Evolutionary conservation across 1,140 invertebrate genomes (phyloP).

Genomic region (Trichogramma pretiosum): DNA sequence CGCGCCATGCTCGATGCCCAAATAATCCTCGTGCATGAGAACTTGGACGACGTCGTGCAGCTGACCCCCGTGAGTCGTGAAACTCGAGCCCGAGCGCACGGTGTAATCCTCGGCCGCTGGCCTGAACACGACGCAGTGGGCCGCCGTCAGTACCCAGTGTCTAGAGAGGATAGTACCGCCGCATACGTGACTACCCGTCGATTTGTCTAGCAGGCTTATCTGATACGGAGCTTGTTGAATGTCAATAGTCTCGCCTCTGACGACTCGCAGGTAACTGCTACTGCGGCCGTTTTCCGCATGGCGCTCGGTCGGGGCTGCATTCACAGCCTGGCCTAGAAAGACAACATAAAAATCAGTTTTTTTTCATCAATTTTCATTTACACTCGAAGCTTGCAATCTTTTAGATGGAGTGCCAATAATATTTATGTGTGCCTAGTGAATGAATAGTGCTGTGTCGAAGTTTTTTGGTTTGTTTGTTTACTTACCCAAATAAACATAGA

Average conservation of each 20-base stretch:
- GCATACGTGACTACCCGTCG: slow-evolving; percentile 42
- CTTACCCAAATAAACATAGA: too few relatives aligned
- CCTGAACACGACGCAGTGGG: slow-evolving; percentile 33
- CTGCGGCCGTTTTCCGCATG: too few relatives aligned
- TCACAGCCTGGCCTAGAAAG: too few relatives aligned
- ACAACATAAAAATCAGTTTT: too few relatives aligned
- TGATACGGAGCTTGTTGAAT: slow-evolving; percentile 38
- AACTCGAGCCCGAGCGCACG: slow-evolving; percentile 20
- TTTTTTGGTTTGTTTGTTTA: too few relatives aligned
- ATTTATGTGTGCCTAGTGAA: too few relatives aligned
- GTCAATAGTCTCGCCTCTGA: not conserved
- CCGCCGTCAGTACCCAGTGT: slow-evolving; percentile 48
- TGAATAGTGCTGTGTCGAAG: too few relatives aligned
- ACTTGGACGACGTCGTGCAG: slow-evolving; percentile 17
- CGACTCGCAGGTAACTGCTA: too few relatives aligned
- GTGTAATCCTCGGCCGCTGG: not conserved
- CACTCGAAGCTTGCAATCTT: too few relatives aligned
- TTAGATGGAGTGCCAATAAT: too few relatives aligned
- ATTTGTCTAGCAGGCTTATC: slow-evolving; percentile 31
- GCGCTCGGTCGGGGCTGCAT: too few relatives aligned
- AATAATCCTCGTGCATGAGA: slow-evolving; percentile 21
- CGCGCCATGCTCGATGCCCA: slow-evolving; percentile 6
- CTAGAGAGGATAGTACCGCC: slow-evolving; percentile 47
- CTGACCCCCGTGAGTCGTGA: slow-evolving; percentile 13
- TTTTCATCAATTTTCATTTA: too few relatives aligned